A percentile compares a stretch with the other conserved stretches of the same genome.
phyloP scores from a whole-genome alignment of 2,113 vertebrate species.

The Phylloscopus trochilus region DNA sequence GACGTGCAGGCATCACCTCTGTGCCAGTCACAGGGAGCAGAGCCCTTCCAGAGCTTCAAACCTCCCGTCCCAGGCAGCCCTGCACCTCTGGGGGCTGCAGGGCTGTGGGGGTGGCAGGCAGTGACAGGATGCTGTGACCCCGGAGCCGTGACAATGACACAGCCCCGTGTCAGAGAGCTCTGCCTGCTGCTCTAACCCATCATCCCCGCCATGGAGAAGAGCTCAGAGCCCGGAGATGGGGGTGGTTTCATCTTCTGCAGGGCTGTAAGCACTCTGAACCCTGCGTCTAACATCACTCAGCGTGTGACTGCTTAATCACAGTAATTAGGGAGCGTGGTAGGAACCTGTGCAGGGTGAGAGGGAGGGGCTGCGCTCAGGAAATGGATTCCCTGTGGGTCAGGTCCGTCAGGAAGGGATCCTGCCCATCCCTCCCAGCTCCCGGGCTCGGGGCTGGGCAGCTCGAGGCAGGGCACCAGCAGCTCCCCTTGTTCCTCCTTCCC shows the following conservation, averaged over 20 bases:
- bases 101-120: neutral
- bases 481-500: neutral
- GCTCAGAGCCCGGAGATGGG: neutral
- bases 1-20: neutral
- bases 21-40: neutral
- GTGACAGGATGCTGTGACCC: neutral
- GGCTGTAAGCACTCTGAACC: neutral
- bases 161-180: neutral
- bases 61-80: rapidly evolving
- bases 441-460: neutral
- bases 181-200: neutral
- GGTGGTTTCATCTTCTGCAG: neutral
- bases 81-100: neutral
- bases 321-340: slow-evolving; percentile 35
- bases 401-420: neutral
- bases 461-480: neutral
- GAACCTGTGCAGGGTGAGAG: neutral
- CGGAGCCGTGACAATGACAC: neutral
- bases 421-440: neutral
- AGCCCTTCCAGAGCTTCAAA: neutral
- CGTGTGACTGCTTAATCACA: slow-evolving; percentile 69
- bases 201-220: neutral
- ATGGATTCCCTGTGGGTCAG: neutral
- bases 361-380: neutral
- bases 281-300: slow-evolving; percentile 26